Evolutionary conservation across 2,888 invertebrate genomes (phyloP), one percentile per base, ranked within the genome.

Genomic region (Eupithecia dodoneata): DNA sequence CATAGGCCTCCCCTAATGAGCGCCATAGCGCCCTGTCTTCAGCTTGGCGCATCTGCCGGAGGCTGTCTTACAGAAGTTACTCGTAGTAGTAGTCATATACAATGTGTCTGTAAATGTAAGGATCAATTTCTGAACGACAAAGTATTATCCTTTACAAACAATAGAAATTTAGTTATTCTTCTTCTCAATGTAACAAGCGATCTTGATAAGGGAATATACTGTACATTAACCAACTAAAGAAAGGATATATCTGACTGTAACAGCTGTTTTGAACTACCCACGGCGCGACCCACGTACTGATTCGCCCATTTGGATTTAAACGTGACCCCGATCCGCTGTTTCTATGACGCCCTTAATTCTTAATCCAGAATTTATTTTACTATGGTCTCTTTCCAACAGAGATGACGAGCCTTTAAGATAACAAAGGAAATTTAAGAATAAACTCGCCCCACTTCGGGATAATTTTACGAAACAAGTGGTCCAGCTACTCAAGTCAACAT

Each of bases 271-370:
- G 15, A 73, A 70, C 76, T 10, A 52, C 71, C 76, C 74, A 78
- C 71, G 52, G n/a, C 69, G 41, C 76, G 67, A n/a, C 76, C 76
- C 74, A 78, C 74, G 65, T 78, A 42, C 70, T 49, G 52, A 65
- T 55, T 72, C 44, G 45, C 52, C 69, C 74, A 65, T 76, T 71
- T 69, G 9, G 18, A n/a, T 2, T 63, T 67, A 76, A 76, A 73
- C 47, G 52, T 78, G 73, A 76, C 75, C 78, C 71, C 73, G 71
- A 78, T 78, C 41, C 49, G 67, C 71, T 71, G 72, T 72, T 77
- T 71, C 75, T 73, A 71, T 77, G 72, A 69, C 67, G 67, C 52
- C 59, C 69, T 74, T 72, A 77, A 63, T 42, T 73, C 71, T 9
- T 67, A 10, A 44, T 45, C 66, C 15, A 42, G 69, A n/a, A 45